These are phyloP conservation scores for Papilio xuthus DNA, from an alignment of 1,140 invertebrate species.

Conservation along the genomic window DNA sequence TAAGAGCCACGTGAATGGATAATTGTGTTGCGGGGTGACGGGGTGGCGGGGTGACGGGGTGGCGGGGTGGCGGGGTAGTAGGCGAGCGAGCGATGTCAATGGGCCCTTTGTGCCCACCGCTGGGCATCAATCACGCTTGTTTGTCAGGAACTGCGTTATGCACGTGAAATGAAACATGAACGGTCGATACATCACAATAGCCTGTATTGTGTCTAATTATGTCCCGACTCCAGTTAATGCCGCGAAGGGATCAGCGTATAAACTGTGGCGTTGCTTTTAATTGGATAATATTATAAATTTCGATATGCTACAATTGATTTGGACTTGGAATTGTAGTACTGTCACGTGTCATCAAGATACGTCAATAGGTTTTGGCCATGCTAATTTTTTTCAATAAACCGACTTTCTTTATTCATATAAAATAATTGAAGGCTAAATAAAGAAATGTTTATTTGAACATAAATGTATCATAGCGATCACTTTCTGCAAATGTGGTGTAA, in stretches of 20 bases:
- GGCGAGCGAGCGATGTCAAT: slow-evolving; percentile 50
- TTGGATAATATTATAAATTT: slow-evolving; percentile 40
- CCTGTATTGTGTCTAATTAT: slow-evolving; percentile 63
- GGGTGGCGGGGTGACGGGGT: too few species aligned
- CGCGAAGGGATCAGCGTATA: slow-evolving; percentile 54
- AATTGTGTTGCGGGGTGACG: slow-evolving; percentile 54
- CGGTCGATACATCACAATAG: slow-evolving; percentile 65
- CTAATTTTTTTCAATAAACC: too few species aligned
- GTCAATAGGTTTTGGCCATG: not conserved
- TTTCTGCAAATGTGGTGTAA: not conserved
- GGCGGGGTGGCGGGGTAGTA: not conserved
- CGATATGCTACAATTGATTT: slow-evolving; percentile 4
- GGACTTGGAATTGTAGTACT: not conserved
- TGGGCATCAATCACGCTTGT: slow-evolving; percentile 63
- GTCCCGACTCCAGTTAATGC: slow-evolving; percentile 52
- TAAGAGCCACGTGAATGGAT: slow-evolving; percentile 50
- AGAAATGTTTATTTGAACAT: not conserved
- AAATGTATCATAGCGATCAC: not conserved
- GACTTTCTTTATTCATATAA: not conserved
- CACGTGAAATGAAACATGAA: slow-evolving; percentile 68
- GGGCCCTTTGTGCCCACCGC: slow-evolving; percentile 67
- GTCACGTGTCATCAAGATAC: not conserved
- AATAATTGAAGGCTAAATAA: not conserved
- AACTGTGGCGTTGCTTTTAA: slow-evolving; percentile 40
- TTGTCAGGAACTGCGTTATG: slow-evolving; percentile 61